Percentiles rank a stretch among this genome's conserved stretches.
These are phyloP conservation scores for Ceyx margarethae DNA, from an alignment of 2,113 vertebrate genomes.

Conservation along the genomic window DNA sequence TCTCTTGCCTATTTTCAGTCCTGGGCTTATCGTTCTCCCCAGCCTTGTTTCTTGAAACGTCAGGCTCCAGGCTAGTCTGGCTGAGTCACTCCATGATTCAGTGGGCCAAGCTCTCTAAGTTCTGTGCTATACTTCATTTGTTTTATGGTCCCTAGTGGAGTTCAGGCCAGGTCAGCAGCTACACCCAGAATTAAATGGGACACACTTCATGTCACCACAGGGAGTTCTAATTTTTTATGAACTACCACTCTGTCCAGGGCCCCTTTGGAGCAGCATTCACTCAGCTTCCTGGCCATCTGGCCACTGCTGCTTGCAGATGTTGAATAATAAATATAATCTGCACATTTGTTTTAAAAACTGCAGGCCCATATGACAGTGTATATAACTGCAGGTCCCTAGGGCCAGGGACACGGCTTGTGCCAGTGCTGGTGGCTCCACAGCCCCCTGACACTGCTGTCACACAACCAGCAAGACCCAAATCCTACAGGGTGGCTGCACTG, in stretches of 20 bases:
- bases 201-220: background rate
- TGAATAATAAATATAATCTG: constrained; percentile 6
- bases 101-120: background rate
- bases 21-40: background rate
- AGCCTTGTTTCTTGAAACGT: background rate
- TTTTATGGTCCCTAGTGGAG: constrained; percentile 28
- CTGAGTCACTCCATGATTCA: background rate
- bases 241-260: background rate
- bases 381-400: background rate
- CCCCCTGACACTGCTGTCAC: background rate
- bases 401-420: background rate
- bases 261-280: background rate
- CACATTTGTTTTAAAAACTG: background rate
- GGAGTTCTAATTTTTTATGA: constrained; percentile 1
- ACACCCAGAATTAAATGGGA: constrained; percentile 19
- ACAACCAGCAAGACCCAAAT: background rate
- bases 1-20: background rate
- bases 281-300: constrained; percentile 40
- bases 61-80: background rate
- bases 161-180: constrained; percentile 39
- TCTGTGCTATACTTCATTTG: background rate
- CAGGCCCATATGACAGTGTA: background rate
- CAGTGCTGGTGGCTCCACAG: background rate
- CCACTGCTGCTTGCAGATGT: background rate
- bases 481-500: background rate